These are phyloP conservation scores for Drosophila prolongata DNA, from an alignment of 2,888 invertebrate species.

Conservation along the genomic window DNA sequence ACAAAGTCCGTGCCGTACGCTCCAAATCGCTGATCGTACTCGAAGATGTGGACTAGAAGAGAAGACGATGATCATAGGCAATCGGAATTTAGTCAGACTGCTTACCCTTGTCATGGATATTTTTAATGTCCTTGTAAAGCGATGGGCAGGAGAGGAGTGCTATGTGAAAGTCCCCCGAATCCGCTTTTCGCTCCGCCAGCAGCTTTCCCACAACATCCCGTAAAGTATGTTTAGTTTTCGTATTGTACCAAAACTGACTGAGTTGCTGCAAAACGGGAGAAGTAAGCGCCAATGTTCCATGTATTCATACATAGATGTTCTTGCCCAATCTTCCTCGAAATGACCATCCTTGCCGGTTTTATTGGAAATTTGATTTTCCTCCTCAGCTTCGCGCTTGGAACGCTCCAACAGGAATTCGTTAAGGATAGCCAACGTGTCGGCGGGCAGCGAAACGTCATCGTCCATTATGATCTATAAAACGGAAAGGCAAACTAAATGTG, in stretches of 20 bases:
- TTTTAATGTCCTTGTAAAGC: constrained; percentile 89
- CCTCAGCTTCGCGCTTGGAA: constrained; percentile 87
- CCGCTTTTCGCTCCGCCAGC: constrained; percentile 77
- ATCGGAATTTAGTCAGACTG: too few relatives aligned
- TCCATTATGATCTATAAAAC: constrained; percentile 23
- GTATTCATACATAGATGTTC: constrained; percentile 1
- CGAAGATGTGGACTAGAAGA: constrained; percentile 90
- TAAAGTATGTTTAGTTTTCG: constrained; percentile 90
- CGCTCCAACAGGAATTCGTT: constrained; percentile 92
- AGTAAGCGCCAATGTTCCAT: neutral
- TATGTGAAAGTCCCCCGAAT: constrained; percentile 85
- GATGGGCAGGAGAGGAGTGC: constrained; percentile 96
- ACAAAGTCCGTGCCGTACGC: constrained; percentile 91
- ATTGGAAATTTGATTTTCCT: constrained; percentile 81
- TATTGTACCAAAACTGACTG: constrained; percentile 98
- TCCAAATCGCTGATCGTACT: constrained; percentile 94
- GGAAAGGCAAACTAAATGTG: constrained; percentile 27
- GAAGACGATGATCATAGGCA: neutral
- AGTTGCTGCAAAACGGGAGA: constrained; percentile 89
- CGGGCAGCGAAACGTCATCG: constrained; percentile 88
- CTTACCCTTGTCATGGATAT: constrained; percentile 69
- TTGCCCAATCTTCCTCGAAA: constrained; percentile 93
- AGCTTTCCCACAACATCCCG: constrained; percentile 88
- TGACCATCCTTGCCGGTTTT: constrained; percentile 85
- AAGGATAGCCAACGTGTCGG: constrained; percentile 89